A percentile compares a stretch with the other conserved stretches of the same genome.
These are phyloP conservation scores for Threskiornis aethiopicus DNA, from an alignment of 2,797 vertebrate species.

Conservation along the genomic window DNA sequence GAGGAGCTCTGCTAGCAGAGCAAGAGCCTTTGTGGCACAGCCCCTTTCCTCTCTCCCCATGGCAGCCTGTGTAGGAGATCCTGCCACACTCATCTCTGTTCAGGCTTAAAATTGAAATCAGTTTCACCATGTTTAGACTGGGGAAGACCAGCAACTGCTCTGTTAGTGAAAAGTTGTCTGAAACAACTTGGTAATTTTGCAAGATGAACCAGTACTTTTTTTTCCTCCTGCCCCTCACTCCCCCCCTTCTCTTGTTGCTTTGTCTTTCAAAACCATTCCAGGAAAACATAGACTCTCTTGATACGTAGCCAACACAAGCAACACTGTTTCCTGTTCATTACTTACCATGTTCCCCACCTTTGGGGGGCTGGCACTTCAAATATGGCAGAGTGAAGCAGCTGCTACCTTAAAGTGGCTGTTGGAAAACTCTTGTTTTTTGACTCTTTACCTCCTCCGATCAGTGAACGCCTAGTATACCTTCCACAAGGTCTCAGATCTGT, in stretches of 20 bases:
- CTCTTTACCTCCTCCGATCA: not conserved
- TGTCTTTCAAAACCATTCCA: not conserved
- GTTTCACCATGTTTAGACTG: not conserved
- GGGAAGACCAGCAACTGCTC: not conserved
- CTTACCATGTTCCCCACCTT: not conserved
- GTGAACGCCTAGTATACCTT: not conserved
- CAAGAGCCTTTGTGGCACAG: not conserved
- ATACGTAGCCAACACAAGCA: not conserved
- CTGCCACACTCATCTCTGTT: fast-evolving
- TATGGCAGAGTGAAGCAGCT: not conserved
- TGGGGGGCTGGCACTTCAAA: not conserved
- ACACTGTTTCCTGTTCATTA: not conserved
- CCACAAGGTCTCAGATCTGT: not conserved
- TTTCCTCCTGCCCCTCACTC: fast-evolving
- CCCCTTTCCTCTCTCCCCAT: not conserved
- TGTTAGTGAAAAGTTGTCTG: not conserved
- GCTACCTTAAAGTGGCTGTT: not conserved
- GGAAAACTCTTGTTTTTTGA: not conserved
- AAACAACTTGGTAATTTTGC: not conserved
- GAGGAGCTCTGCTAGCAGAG: not conserved
- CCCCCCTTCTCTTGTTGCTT: not conserved
- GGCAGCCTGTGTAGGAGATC: fast-evolving
- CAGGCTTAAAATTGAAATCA: not conserved
- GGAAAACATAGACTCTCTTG: not conserved
- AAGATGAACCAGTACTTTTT: not conserved